Base-by-base conservation (phyloP, 2,888 invertebrate species). In the Phalangium opilio region DNA sequence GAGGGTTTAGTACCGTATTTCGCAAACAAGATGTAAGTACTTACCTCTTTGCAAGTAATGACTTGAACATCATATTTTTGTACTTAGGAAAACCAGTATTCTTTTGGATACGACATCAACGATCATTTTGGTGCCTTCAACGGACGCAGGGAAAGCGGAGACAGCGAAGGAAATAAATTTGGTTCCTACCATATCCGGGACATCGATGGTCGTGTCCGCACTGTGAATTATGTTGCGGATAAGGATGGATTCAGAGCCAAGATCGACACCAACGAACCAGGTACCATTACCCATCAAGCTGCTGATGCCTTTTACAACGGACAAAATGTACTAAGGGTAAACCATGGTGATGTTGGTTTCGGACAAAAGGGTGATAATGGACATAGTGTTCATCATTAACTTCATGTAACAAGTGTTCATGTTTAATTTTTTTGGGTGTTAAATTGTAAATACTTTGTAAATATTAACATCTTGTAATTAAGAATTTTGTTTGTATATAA, bases 151-250 rank as follows among this genome's bases (percentile, higher is more conserved):
- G 50, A 50, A 27, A 48, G 48, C 1, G 50, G 50, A 21, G 50
- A 50, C 32, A 48, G 18, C n/a, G 18, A 18, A 11, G 50, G 50
- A 1, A 50, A 50, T 19, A 50, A 48, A 38, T 41, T 41, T 8
- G 50, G 50, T 11, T 50, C 50, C 3, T 50, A 50, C 18, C 35
- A 44, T 18, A 39, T 50, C 14, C 41, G 33, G 11, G 50, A 50
- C 39, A 35, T 41, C 19, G 50, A 50, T 21, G 50, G 50, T 18
- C 35, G 50, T 5, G n/a, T 48, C 3, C 41, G 50, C 18, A 36
- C 43, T 14, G 50, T 50, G 15, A 48, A 50, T 32, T 50, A 50
- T 17, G 39, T 45, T 17, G 43, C 43, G n/a, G 43, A 43, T 32
- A 33, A 32, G 11, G 10, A 32, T 32, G 43, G 43, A 32, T 43